These are phyloP conservation scores for Athene cunicularia DNA, from an alignment of 2,113 vertebrate species.

Conservation along the genomic window DNA sequence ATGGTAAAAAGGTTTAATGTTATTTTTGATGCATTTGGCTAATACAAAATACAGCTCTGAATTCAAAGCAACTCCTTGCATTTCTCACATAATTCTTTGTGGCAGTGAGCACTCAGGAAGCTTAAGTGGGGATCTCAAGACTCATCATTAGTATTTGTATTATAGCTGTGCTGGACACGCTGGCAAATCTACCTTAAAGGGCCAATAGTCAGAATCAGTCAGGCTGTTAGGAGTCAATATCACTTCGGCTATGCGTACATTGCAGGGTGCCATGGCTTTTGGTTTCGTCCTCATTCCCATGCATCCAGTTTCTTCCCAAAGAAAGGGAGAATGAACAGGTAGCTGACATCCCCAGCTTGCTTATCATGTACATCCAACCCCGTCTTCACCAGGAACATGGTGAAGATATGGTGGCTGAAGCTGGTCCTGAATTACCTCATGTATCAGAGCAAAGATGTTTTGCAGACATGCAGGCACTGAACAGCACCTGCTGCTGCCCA, in stretches of 20 bases:
- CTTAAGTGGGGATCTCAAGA: neutral
- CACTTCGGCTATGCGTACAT: neutral
- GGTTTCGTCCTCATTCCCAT: neutral
- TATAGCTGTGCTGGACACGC: neutral
- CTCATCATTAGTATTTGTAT: neutral
- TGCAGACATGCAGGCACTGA: neutral
- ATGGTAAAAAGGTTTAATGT: neutral
- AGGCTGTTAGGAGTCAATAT: neutral
- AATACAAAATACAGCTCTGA: conserved; percentile 6
- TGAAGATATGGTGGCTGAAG: accelerated
- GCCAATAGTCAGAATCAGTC: neutral
- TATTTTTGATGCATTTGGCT: conserved; percentile 28
- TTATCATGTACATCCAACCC: neutral
- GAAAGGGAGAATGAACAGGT: neutral
- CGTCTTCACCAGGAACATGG: neutral
- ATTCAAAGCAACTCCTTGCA: neutral
- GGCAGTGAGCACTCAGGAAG: neutral
- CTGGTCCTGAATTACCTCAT: accelerated
- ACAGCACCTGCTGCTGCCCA: neutral
- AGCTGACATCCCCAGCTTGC: neutral
- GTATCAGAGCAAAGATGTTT: accelerated
- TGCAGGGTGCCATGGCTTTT: neutral
- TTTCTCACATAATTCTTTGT: neutral
- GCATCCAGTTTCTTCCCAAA: neutral
- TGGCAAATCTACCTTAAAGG: neutral